Conservation (phyloP, 2,888 invertebrate genomes). For the Onchidella celtica region DNA sequence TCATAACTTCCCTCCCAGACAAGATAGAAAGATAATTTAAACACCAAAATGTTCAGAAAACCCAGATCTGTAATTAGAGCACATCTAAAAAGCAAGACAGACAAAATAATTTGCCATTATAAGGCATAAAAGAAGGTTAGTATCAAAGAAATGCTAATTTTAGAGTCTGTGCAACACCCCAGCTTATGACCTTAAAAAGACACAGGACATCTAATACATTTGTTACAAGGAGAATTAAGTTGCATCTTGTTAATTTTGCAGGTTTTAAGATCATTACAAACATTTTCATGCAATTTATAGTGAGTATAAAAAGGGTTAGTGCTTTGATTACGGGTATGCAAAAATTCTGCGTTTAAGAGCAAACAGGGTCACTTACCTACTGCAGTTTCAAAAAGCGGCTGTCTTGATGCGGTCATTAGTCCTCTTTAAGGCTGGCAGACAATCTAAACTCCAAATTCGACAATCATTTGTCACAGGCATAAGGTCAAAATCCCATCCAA, state of each 20-base stretch:
- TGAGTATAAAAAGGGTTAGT: background rate
- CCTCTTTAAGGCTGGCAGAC: background rate
- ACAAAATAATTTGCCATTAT: background rate
- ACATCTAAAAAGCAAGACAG: background rate
- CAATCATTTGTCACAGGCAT: background rate
- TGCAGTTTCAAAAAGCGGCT: background rate
- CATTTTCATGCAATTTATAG: background rate
- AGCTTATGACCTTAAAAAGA: background rate
- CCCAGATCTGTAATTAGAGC: too few relatives aligned
- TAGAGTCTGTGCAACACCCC: background rate
- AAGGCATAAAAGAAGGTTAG: background rate
- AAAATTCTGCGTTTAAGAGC: background rate
- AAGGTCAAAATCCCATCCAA: constrained; percentile 15
- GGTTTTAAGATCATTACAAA: background rate
- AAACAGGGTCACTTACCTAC: background rate
- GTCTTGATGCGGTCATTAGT: background rate
- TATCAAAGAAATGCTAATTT: background rate
- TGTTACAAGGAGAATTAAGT: background rate
- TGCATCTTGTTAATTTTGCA: background rate
- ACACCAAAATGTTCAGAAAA: too few relatives aligned
- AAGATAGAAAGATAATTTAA: too few relatives aligned
- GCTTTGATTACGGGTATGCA: background rate
- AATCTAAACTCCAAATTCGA: background rate
- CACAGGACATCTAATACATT: background rate
- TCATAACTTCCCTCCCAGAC: too few relatives aligned